Evolutionary conservation across 2,888 invertebrate species (phyloP), one percentile per base, ranked within the genome.

Genomic region (Harmothoe impar): DNA sequence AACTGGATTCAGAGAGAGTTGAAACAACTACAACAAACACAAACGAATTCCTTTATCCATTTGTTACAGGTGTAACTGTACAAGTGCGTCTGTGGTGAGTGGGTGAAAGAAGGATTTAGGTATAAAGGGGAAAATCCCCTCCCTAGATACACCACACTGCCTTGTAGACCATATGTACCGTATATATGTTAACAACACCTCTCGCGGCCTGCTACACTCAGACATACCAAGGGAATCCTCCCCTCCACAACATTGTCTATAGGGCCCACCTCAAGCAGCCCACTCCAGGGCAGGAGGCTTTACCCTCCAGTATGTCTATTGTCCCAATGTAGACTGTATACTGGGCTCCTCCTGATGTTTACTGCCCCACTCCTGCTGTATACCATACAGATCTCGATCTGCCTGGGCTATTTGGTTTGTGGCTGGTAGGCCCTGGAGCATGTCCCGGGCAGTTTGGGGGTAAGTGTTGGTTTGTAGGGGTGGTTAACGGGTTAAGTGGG

Each of bases 401-500:
- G 72, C 72, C 29, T 72, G 20, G 31, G 72, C 25, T 72, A 72
- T 72, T 72, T 72, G 72, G 72, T 25, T 29, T 72, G 25, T 25
- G 72, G 72, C 29, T 72, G 29, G 72, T 29, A 23, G 72, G 15
- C 72, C 25, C 72, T 29, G 72, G 72, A 72, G 72, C 72, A 72
- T 72, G 72, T 72, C 29, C 72, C 5, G 62, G 20, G 23, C 62
- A 62, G 23, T 62, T 62, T n/a, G 20, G 62, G 20, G 62, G 23
- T n/a, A n/a, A 62, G 62, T 62, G 62, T 62, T 3, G 20, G 62
- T n/a, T 3, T 62, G 62, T 62, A 62, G 62, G 72, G 72, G 20
- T 29, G 29, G 72, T 72, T 72, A 72, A 25, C 72, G 17, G 72
- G 72, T 72, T 72, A 72, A 72, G 72, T 72, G 72, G 20, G n/a